Evolutionary conservation across 2,113 vertebrate species (phyloP), one percentile per base, ranked within the genome.

Genomic region (Natator depressus): DNA sequence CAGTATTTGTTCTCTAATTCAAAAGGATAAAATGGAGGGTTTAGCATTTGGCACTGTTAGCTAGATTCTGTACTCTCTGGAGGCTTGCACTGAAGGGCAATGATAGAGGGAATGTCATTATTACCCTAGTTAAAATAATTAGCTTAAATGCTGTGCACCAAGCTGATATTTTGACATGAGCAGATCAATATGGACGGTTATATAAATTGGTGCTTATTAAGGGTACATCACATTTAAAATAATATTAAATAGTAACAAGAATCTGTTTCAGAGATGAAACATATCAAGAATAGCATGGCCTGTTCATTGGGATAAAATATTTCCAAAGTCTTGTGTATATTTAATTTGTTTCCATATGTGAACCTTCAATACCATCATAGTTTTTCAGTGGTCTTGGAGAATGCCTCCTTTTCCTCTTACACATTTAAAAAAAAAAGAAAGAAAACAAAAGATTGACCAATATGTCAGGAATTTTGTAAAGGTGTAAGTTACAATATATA

Each of bases 1-100:
- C n/a, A 79, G 82, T 69, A 89, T 49, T 83, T 54, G 27, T 94
- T 91, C 81, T 46, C 31, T 94, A 38, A 88, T 89, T 88, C 47
- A 12, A 42, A 85, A 19, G 19, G 47, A 31, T 47, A 55, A 59
- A 47, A 38, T 54, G 89, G n/a, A 55, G 4, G 12, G 42, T 85
- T 35, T 90, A 38, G 55, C 82, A 47, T 80, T 47, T 87, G 53
- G 47, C 54, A 59, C 2, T 17, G 27, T 54, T 29, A 86, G 22
- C 8, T 59, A 31, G 9, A 50, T 46, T 80, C 42, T 29, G 25
- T n/a, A 17, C 35, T 50, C 22, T 50, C 55, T 27, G 78, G 29
- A 62, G 57, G 54, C 46, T 29, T 13, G 35, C 19, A 75, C 8
- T 53, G 35, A 85, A 35, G 72, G 72, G 42, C 38, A 27, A 46